Percentiles rank a stretch among this genome's conserved stretches.
Conservation (phyloP, 1,140 invertebrate species). For the Heliconius himera region DNA sequence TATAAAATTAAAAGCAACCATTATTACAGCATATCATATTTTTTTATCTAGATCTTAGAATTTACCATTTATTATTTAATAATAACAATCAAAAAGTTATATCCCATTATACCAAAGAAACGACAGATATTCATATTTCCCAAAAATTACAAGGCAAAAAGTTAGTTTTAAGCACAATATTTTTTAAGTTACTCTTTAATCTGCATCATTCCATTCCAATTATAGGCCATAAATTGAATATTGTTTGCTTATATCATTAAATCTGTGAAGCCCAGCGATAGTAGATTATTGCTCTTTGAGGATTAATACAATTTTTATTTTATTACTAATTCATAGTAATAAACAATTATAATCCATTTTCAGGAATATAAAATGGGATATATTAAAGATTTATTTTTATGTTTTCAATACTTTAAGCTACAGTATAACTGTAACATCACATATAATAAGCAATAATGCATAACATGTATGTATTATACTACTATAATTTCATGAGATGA, state of each 20-base stretch:
- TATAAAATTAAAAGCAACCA: conserved; percentile 80
- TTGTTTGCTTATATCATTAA: neutral
- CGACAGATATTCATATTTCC: conserved; percentile 13
- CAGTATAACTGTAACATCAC: neutral
- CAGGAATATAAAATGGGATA: neutral
- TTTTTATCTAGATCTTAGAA: conserved; percentile 60
- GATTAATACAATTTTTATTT: neutral
- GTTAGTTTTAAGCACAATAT: neutral
- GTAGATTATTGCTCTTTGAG: neutral
- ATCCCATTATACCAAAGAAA: conserved; percentile 15
- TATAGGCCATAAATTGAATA: conserved; percentile 27
- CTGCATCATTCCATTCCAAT: conserved; percentile 6
- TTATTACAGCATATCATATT: conserved; percentile 75
- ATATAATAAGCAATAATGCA: conserved; percentile 1
- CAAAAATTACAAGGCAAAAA: conserved; percentile 20
- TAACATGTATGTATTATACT: conserved; percentile 13
- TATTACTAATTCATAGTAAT: neutral
- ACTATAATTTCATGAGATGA: conserved; percentile 22
- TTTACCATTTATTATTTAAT: conserved; percentile 45
- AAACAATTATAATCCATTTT: neutral
- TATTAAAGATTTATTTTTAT: neutral
- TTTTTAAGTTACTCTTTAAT: conserved; percentile 14
- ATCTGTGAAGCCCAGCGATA: neutral
- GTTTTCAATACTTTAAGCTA: neutral
- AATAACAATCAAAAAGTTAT: conserved; percentile 13